Base-by-base conservation (phyloP, 2,113 vertebrate species). In the Poeciliopsis prolifica region DNA sequence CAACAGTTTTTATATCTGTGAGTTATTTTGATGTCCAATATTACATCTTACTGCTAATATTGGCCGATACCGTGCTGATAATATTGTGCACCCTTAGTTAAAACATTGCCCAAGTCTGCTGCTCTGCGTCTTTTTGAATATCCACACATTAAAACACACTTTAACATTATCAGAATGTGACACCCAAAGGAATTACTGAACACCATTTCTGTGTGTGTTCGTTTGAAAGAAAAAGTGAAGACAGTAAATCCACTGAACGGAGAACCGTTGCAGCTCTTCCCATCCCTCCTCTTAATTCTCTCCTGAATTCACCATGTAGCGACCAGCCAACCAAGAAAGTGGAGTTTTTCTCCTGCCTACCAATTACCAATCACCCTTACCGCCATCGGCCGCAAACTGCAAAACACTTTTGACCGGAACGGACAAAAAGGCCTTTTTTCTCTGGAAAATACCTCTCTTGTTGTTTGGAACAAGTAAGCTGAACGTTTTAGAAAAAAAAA, bases 321-420 rank as follows among this genome's bases (percentile, higher is more conserved):
- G 79, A 79, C 33, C 80, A 88, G 77, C 68, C 88, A 85, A 86
- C 65, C 84, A 69, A 75, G 72, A 77, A 85, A 85, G 75, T 85
- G 29, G 67, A 87, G 72, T 44, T 75, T 80, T 84, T 77, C 74
- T 86, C 79, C 51, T 64, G 60, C 74, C 78, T 80, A 65, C 72
- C 87, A 86, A 86, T 80, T 85, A 85, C 80, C 63, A 70, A 77
- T 80, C 79, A 66, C 58, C 81, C 14, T 19, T 65, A 74, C 61
- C 70, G 54, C 74, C 69, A 48, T 22, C 26, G 17, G 11, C 42
- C 68, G 70, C 61, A 68, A 63, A 77, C 64, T 64, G n/a, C 67
- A 30, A 65, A 33, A 30, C 61, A 74, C 61, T 72, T 17, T 33
- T 14, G 40, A 75, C 42, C 22, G 28, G 28, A 51, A 77, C 24